Evolutionary conservation across 2,888 invertebrate genomes (phyloP), one percentile per base, ranked within the genome.

Genomic region (Dicycla oo): DNA sequence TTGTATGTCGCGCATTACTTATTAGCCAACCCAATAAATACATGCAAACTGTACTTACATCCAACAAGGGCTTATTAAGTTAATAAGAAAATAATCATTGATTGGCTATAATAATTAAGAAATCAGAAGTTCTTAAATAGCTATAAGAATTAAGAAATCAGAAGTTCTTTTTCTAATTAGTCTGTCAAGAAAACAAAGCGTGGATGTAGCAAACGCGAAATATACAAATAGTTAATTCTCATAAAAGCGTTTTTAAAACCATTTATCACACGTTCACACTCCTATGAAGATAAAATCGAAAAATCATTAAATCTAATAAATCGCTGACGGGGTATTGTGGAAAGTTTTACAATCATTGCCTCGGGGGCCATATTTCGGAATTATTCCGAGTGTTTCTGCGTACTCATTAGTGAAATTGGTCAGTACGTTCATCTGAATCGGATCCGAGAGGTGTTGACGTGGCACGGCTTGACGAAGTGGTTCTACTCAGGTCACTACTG

Each of bases 381-480:
- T 83, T 79, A 82, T 84, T 84, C 78, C 43, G 73, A 78, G 72
- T 77, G 60, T 57, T 71, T 84, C 75, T 75, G 73, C 72, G 82
- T 74, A 83, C 80, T 90, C 88, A 90, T 91, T 91, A 91, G 89
- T 88, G 88, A 89, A 90, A 91, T 90, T 90, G 88, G 85, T 80
- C 61, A 71, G 76, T 77, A 56, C 56, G 67, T 61, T 49, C 56
- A 64, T 81, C 56, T 11, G 61, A 67, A 56, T 85, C 63, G 49
- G 60, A 49, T 30, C 65, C 20, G 47, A 72, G 74, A 73, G 75
- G 64, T 73, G 49, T 76, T 75, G 78, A 76, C 67, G 65, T 81
- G 70, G 45, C 76, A 75, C 61, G 54, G 45, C 47, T 78, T 85
- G 83, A 83, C 49, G 53, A 62, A 75, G 81, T 72, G 76, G 74